Base-by-base conservation (phyloP, 2,797 vertebrate species). In the Pachyuromys duprasi region DNA sequence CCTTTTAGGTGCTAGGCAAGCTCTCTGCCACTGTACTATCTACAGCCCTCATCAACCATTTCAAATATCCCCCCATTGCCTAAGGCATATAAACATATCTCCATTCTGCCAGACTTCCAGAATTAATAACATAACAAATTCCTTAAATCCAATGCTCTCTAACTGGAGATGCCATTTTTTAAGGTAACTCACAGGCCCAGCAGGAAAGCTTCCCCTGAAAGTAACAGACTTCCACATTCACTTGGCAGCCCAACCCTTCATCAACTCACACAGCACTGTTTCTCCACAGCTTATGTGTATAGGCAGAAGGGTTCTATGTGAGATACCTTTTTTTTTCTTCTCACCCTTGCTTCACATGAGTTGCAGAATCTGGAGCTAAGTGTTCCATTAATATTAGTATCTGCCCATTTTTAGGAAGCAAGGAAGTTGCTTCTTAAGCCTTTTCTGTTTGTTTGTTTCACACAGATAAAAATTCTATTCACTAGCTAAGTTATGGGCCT, bases 61-160 rank as follows among this genome's bases (percentile, higher is more conserved):
- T 78, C 65, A 75, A 94, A 90, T 88, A 90, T 86, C 11, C 63
- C 75, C 42, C 20, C 82, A 67, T 70, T 67, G n/a, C 24, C 89
- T 62, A 28, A 89, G 86, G 42, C 55, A 82, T 12, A 49, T 53
- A 80, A 67, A 89, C 39, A 62, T 31, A 39, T 57, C 31, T 13
- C 53, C 18, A n/a, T 17, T 55, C 80, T 84, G 70, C 65, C 75
- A 94, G 53, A 45, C 82, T 65, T 88, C 22, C 8, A 86, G 53
- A 82, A 83, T 75, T 92, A 80, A 80, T 57, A 67, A 86, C 45
- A 26, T 12, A 89, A 49, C 20, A 76, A 49, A 76, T 1, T 17
- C 18, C 39, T 1, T n/a, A 93, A 84, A 26, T 53, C 49, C 45
- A 63, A 90, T 33, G 62, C 57, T 83, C 14, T 83, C 36, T 72